phyloP scores from a whole-genome alignment of 2,888 invertebrate species.

The Litoditis marina region DNA sequence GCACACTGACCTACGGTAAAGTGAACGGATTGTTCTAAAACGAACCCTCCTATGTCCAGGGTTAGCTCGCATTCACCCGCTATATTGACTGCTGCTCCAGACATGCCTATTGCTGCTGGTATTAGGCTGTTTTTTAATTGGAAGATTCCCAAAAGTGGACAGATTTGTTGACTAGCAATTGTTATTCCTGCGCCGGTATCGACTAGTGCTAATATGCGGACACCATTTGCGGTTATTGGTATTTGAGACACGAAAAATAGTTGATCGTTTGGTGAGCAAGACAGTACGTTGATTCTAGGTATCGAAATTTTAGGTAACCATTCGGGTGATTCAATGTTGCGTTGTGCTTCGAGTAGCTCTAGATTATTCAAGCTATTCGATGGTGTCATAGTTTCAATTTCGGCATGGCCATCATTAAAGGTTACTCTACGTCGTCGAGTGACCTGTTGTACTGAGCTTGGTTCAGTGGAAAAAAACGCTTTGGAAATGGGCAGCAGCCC shows the following conservation, averaged over 20 bases:
- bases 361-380: too few species aligned
- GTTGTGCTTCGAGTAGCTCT: too few species aligned
- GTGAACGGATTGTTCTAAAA: neutral
- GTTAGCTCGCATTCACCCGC: constrained; percentile 2
- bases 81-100: constrained; percentile 7
- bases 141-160: neutral
- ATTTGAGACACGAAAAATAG: constrained; percentile 11
- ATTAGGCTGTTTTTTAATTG: neutral
- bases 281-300: neutral
- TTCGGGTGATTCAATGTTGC: too few species aligned
- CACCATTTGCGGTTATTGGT: constrained; percentile 4
- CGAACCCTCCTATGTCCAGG: constrained; percentile 5
- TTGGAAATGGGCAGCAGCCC: too few species aligned
- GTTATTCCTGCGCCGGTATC: constrained; percentile 17
- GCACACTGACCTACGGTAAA: neutral
- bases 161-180: neutral
- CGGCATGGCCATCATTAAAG: too few species aligned
- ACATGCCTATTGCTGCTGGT: neutral
- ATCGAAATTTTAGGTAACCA: neutral
- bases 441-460: too few species aligned
- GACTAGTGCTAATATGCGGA: constrained; percentile 1
- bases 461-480: too few species aligned
- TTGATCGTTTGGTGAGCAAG: neutral
- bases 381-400: too few species aligned
- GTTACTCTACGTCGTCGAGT: too few species aligned